Base-by-base conservation (phyloP, 2,797 vertebrate species). In the Gymnocypris eckloni region DNA sequence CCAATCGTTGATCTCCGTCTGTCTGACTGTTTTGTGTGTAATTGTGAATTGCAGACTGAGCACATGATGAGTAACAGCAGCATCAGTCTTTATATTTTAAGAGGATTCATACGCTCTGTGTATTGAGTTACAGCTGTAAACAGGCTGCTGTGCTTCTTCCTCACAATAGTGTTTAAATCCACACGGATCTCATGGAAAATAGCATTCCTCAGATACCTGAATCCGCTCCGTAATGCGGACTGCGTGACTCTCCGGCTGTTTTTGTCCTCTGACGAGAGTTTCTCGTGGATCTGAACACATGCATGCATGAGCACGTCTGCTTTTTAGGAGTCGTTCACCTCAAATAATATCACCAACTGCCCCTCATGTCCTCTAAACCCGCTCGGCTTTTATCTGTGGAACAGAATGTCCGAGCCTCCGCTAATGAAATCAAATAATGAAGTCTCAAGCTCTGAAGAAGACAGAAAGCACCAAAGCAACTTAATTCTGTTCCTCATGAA, bases 191-290 rank as follows among this genome's bases (percentile, higher is more conserved):
- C 12, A n/a, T 71, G 78, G 54, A 48, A 78, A 81, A 64, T 22
- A 79, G 7, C 69, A 81, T 88, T 88, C 81, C 77, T 64, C 48
- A 20, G 48, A 84, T 41, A 18, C 48, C 15, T 20, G 41, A 64
- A 54, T 43, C 4, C 1, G 8, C 66, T 75, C 41, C 4, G 10
- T 75, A 80, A 86, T 86, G 18, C 59, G 25, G 48, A 22, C 4
- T 5, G 81, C 48, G 41, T 76, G 77, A 81, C 71, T 81, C 61
- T 52, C 20, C 28, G 15, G 61, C 12, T 13, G 6, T 7, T 37
- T 73, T 50, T 59, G 0, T 48, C 71, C 25, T 41, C 67, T 43
- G 20, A 15, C 11, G 10, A 45, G 13, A 73, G 71, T 18, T 73
- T 73, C 72, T 52, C 72, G 33, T 33, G 43, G 15, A 20, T 39